Conservation (phyloP, 2,888 invertebrate species). For the Tupiocoris notatus region DNA sequence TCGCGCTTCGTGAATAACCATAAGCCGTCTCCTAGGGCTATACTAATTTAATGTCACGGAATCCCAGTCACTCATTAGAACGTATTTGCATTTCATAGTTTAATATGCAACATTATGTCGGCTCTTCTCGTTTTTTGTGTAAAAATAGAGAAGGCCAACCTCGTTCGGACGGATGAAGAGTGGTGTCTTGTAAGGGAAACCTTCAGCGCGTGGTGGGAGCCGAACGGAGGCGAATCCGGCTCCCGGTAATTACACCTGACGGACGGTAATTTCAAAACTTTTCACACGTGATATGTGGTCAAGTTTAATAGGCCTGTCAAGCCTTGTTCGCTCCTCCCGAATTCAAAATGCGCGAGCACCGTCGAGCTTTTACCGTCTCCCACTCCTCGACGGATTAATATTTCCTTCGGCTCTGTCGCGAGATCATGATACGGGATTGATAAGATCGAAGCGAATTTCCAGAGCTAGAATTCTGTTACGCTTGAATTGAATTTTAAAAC, state of each 20-base stretch:
- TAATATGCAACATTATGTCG: conserved; percentile 32
- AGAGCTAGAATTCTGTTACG: neutral
- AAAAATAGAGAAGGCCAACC: neutral
- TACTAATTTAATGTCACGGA: conserved; percentile 28
- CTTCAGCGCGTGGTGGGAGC: neutral
- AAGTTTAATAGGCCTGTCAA: conserved; percentile 35
- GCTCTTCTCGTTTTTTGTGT: conserved; percentile 6
- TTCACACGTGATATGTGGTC: conserved; percentile 39
- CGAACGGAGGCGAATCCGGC: conserved; percentile 28
- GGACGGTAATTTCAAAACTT: conserved; percentile 39
- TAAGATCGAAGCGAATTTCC: too few species aligned
- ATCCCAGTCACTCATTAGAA: conserved; percentile 30
- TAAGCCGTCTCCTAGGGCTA: neutral
- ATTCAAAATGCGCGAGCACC: conserved; percentile 16
- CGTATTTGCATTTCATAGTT: conserved; percentile 29
- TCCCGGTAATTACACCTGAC: conserved; percentile 33
- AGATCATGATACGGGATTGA: conserved; percentile 22
- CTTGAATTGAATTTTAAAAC: too few species aligned
- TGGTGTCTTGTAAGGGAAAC: neutral
- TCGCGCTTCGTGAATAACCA: conserved; percentile 15
- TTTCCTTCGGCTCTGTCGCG: conserved; percentile 7
- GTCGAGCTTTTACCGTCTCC: conserved; percentile 9
- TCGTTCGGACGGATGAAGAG: neutral
- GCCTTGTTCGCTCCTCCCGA: conserved; percentile 30
- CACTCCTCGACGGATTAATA: conserved; percentile 26